phyloP scores from a whole-genome alignment of 1,140 invertebrate genomes.

The Drosophila obscura region DNA sequence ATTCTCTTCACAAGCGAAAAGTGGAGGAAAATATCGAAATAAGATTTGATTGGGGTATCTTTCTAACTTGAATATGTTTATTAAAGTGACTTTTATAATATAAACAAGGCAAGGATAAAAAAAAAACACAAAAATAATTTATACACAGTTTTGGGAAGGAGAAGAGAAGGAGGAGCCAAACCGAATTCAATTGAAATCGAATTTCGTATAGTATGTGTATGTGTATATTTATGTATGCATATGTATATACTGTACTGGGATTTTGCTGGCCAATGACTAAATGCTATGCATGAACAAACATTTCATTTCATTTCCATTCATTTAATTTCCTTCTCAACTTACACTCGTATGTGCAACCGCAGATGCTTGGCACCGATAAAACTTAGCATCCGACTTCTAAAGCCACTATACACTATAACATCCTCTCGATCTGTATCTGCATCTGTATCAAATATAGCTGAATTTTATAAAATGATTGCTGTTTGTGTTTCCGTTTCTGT shows the following conservation, averaged over 20 bases:
- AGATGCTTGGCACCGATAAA: constrained; percentile 76
- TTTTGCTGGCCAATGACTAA: constrained; percentile 62
- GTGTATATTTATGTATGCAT: constrained; percentile 13
- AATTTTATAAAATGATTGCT: constrained; percentile 69
- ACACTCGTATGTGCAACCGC: constrained; percentile 48
- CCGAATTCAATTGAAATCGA: constrained; percentile 46
- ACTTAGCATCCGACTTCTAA: constrained; percentile 79
- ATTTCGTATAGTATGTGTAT: constrained; percentile 8
- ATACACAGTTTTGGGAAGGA: constrained; percentile 48
- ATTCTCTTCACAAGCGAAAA: constrained; percentile 3
- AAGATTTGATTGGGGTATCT: constrained; percentile 50
- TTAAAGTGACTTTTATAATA: constrained; percentile 68
- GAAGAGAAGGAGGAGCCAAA: background rate
- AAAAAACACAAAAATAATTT: constrained; percentile 55
- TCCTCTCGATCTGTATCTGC: constrained; percentile 33
- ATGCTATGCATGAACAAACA: constrained; percentile 74
- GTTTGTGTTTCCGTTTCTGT: constrained; percentile 23
- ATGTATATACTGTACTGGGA: constrained; percentile 31
- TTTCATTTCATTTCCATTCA: constrained; percentile 34
- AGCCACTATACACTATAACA: constrained; percentile 68
- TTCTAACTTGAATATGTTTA: constrained; percentile 66
- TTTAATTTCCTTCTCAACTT: constrained; percentile 14
- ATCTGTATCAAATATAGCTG: constrained; percentile 76
- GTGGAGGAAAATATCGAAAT: constrained; percentile 25
- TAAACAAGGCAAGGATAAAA: constrained; percentile 70